A percentile compares a stretch with the other conserved stretches of the same genome.
Evolutionary conservation across 2,113 vertebrate genomes (phyloP).

Genomic region (Patagioenas fasciata): DNA sequence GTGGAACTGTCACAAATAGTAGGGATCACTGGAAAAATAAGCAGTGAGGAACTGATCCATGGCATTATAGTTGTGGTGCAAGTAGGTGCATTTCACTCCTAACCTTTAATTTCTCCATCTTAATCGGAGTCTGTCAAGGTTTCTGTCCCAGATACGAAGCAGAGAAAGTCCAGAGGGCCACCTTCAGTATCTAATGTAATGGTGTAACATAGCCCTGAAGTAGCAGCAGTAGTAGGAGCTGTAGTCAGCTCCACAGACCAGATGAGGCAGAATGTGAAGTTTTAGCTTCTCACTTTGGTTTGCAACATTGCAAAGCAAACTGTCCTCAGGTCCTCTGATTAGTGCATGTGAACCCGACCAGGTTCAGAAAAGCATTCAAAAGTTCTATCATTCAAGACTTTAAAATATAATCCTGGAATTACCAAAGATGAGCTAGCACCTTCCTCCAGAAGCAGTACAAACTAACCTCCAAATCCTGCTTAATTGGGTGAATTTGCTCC

Average conservation of each 20-base stretch:
- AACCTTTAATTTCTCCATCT: conserved; percentile 54
- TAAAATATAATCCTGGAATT: not conserved
- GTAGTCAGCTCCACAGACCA: not conserved
- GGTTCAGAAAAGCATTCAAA: not conserved
- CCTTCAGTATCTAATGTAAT: not conserved
- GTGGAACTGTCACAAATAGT: conserved; percentile 16
- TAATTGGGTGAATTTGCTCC: not conserved
- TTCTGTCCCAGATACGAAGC: not conserved
- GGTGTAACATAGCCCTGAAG: not conserved
- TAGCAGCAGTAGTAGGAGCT: not conserved
- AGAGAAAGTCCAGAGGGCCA: not conserved
- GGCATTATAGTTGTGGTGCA: conserved; percentile 20
- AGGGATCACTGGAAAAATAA: conserved; percentile 30
- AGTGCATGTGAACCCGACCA: rapidly evolving
- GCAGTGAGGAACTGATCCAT: not conserved
- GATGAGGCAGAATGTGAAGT: not conserved
- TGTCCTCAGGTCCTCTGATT: not conserved
- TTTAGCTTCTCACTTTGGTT: not conserved
- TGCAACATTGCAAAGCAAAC: not conserved
- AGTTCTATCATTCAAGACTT: not conserved
- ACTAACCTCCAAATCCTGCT: not conserved
- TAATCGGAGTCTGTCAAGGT: conserved; percentile 17
- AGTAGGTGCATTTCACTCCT: conserved; percentile 36
- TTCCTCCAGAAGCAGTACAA: not conserved
- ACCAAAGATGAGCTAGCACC: not conserved